phyloP scores from a whole-genome alignment of 2,888 invertebrate species.

The Nebria salina region DNA sequence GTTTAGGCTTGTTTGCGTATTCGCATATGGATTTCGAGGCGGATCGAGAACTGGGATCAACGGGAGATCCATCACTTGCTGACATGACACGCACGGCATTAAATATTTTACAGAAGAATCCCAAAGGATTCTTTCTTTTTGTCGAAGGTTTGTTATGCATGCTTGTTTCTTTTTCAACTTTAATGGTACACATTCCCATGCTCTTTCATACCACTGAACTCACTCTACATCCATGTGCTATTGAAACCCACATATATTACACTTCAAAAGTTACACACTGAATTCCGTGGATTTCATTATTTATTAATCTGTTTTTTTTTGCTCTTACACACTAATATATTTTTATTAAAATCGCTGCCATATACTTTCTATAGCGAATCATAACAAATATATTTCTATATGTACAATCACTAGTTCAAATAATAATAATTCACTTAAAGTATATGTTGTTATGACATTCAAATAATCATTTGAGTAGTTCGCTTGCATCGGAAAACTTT shows the following conservation, averaged over 20 bases:
- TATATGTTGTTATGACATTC: not conserved
- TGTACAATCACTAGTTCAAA: too few species aligned
- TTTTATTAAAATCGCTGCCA: too few species aligned
- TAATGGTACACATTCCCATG: not conserved
- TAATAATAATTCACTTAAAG: not conserved
- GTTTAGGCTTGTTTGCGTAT: slow-evolving; percentile 64
- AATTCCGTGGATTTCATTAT: not conserved
- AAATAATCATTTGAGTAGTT: not conserved
- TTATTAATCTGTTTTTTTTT: too few species aligned
- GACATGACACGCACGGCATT: slow-evolving; percentile 67
- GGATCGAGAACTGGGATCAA: slow-evolving; percentile 62
- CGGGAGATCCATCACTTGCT: slow-evolving; percentile 65
- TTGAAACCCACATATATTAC: not conserved
- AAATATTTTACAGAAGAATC: slow-evolving; percentile 62
- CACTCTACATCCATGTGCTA: not conserved
- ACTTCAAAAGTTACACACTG: not conserved
- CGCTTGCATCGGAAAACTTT: not conserved
- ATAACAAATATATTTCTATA: too few species aligned
- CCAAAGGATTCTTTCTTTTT: slow-evolving; percentile 64
- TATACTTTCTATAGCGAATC: too few species aligned
- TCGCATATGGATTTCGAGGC: slow-evolving; percentile 67
- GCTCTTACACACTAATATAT: too few species aligned
- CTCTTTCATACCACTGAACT: not conserved
- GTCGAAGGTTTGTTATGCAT: slow-evolving; percentile 61
- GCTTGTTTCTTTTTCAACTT: slow-evolving; percentile 13